Conservation (phyloP, 92 coral and sea anemone species). For the Epizoanthus fatuus region DNA sequence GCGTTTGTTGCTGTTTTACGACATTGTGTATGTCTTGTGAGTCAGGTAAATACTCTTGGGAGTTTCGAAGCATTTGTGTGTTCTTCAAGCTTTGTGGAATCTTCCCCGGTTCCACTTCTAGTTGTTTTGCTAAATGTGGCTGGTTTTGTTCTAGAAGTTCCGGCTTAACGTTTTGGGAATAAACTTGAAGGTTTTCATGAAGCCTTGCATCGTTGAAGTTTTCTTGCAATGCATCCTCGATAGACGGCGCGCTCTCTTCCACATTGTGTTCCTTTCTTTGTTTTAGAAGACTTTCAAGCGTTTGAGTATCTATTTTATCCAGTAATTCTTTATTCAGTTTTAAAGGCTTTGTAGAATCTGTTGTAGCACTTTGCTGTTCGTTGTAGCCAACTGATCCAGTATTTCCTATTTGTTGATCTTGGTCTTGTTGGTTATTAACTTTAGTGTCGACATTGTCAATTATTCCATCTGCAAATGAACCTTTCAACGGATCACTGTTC, state of each 20-base stretch:
- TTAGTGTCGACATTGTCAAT: not conserved
- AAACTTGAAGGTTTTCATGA: conserved; percentile 31
- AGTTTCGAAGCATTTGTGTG: not conserved
- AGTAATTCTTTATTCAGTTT: conserved; percentile 24
- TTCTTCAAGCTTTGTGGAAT: conserved; percentile 17
- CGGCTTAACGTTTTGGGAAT: conserved; percentile 7
- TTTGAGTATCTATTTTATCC: conserved; percentile 36
- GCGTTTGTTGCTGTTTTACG: not conserved
- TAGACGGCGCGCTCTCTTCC: not conserved
- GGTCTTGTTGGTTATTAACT: not conserved
- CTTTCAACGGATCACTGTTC: conserved; percentile 1
- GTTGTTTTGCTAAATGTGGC: not conserved
- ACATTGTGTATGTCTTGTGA: not conserved
- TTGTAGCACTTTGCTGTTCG: conserved; percentile 5
- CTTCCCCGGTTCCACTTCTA: not conserved
- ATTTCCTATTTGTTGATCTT: not conserved
- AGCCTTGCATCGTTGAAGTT: conserved; percentile 28
- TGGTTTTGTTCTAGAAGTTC: not conserved
- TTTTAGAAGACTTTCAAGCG: conserved; percentile 21
- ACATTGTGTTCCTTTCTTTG: conserved; percentile 23
- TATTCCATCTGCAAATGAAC: conserved; percentile 17
- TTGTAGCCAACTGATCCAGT: not conserved
- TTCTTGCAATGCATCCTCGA: conserved; percentile 18
- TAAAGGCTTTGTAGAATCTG: not conserved
- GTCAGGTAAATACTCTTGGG: not conserved